Evolutionary conservation across 2,113 vertebrate genomes (phyloP).

Genomic region (Collichthys lucidus): DNA sequence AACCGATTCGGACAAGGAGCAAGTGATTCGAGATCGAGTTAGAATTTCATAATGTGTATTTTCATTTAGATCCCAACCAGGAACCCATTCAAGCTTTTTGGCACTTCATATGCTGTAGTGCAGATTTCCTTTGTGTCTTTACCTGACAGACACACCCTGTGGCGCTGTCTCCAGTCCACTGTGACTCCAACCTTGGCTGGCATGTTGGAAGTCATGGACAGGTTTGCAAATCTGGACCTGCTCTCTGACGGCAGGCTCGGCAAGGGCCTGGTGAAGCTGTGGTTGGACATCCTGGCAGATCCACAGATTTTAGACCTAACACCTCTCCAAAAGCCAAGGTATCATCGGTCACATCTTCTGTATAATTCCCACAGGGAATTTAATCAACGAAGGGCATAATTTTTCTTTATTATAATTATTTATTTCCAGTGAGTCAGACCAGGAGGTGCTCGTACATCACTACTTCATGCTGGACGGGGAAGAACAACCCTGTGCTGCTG

Average conservation of each 20-base stretch:
- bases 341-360: background rate
- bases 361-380: background rate
- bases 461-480: constrained; percentile 65
- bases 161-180: constrained; percentile 80
- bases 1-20: background rate
- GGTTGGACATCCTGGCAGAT: constrained; percentile 82
- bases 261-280: constrained; percentile 68
- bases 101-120: background rate
- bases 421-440: constrained; percentile 62
- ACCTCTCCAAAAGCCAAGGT: constrained; percentile 65
- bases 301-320: constrained; percentile 68
- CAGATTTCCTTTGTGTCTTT: background rate
- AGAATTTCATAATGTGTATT: background rate
- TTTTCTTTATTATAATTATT: background rate
- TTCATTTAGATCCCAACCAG: background rate
- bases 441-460: constrained; percentile 77
- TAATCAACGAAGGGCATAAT: background rate
- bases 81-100: background rate
- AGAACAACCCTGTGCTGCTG: constrained; percentile 60
- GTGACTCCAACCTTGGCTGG: constrained; percentile 77
- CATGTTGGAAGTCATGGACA: constrained; percentile 80
- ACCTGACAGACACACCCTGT: constrained; percentile 79
- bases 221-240: constrained; percentile 78
- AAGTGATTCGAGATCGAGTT: background rate
- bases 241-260: constrained; percentile 60